Evolutionary conservation across 1,140 invertebrate species (phyloP).

Genomic region (Maconellicoccus hirsutus): DNA sequence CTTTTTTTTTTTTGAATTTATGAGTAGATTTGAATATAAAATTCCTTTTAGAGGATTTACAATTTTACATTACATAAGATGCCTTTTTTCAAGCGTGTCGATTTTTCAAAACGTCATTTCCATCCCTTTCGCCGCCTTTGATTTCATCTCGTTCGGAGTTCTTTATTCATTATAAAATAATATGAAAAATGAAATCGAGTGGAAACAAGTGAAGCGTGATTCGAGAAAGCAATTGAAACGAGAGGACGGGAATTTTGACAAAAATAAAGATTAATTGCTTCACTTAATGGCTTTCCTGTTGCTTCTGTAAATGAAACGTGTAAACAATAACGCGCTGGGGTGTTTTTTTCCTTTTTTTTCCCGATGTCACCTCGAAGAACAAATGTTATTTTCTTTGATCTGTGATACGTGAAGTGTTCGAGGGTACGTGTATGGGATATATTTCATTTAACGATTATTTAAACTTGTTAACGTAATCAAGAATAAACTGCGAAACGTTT

Average conservation of each 20-base stretch:
- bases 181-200: no score
- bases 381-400: neutral
- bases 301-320: neutral
- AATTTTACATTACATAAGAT: no score
- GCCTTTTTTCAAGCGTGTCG: no score
- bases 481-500: neutral
- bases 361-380: neutral
- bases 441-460: neutral
- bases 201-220: no score
- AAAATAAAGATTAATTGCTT: conserved; percentile 6
- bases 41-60: no score
- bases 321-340: neutral
- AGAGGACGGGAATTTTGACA: neutral
- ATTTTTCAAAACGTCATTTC: no score
- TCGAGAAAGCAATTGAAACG: neutral
- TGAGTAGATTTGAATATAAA: no score
- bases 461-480: neutral
- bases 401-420: neutral
- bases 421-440: neutral
- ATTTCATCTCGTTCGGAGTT: no score
- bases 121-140: no score
- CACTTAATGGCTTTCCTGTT: conserved; percentile 3
- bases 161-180: no score
- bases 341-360: neutral
- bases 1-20: no score